phyloP scores from a whole-genome alignment of 2,113 vertebrate species.

The Oryzias melastigma region DNA sequence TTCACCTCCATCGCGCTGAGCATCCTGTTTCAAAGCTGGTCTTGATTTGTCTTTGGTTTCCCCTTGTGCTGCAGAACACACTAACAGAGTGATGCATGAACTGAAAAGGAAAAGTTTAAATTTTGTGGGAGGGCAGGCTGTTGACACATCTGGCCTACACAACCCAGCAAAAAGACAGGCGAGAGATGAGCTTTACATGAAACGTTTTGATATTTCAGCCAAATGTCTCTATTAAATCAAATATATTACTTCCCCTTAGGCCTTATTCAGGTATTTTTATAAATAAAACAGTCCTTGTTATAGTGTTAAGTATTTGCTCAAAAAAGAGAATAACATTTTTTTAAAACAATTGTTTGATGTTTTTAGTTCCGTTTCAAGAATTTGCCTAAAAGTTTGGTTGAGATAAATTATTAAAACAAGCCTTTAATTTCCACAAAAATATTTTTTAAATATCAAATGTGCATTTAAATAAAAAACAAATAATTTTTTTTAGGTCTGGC shows the following conservation, averaged over 20 bases:
- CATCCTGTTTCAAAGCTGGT: constrained; percentile 64
- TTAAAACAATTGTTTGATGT: too few species aligned
- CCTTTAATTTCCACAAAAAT: too few species aligned
- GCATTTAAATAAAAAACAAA: too few species aligned
- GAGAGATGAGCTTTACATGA: constrained; percentile 35
- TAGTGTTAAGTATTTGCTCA: too few species aligned
- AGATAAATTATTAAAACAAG: too few species aligned
- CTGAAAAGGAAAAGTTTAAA: constrained; percentile 59
- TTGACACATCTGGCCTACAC: constrained; percentile 65
- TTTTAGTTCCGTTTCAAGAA: too few species aligned
- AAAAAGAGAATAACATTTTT: too few species aligned
- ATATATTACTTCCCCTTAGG: constrained; percentile 2
- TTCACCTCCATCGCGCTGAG: constrained; percentile 55
- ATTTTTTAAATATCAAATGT: too few species aligned
- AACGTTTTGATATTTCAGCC: neutral
- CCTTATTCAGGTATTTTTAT: neutral
- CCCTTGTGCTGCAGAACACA: constrained; percentile 34
- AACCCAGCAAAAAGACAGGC: constrained; percentile 34
- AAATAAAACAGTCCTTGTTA: too few species aligned
- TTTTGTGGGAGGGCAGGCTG: constrained; percentile 58
- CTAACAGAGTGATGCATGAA: constrained; percentile 48
- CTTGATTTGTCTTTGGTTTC: constrained; percentile 67
- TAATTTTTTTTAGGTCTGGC: too few species aligned
- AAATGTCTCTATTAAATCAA: too few species aligned
- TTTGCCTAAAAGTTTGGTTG: too few species aligned